Evolutionary conservation across 2,888 invertebrate species (phyloP), one percentile per base, ranked within the genome.

Genomic region (Petrophora chlorosata): DNA sequence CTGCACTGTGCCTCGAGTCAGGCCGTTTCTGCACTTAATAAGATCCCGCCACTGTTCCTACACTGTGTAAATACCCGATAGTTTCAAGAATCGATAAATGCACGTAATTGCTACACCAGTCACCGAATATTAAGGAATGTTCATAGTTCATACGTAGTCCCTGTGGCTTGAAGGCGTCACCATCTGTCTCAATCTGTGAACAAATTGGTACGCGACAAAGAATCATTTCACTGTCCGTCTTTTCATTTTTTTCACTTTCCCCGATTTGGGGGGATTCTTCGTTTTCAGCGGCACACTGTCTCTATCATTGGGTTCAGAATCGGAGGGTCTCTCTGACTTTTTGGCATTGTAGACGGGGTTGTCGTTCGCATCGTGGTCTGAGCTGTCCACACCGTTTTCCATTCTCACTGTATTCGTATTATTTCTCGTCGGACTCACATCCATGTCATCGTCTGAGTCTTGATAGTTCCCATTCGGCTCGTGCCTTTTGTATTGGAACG

Each of bases 161-260:
- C 61, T 60, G 46, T 65, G 59, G 43, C 30, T 29, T 13, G 60
- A 40, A 38, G 62, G 58, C 26, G 64, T 58, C 47, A 76, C 73
- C 56, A 63, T 72, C 33, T 60, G 74, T 64, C 76, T 73, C 74
- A 88, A 67, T 65, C 85, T 78, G 65, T 87, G 79, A 63, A 89
- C 82, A 69, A 87, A 89, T 71, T 82, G 84, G 60, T 84, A 79
- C 61, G 85, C 85, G 48, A 85, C 73, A 80, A 83, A 71, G 51
- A 88, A 90, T 90, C 90, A 90, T 89, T 90, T 90, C 48, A 84
- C 81, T 59, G 87, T 85, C 76, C 86, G 73, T 62, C 78, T 72
- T 72, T 71, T 83, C 10, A 68, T 59, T 70, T 67, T 85, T 70
- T 84, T 82, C 76, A 84, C 81, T 82, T 78, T 86, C 7, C 82